Conservation (phyloP, 2,797 vertebrate genomes). For the Cygnus olor region DNA sequence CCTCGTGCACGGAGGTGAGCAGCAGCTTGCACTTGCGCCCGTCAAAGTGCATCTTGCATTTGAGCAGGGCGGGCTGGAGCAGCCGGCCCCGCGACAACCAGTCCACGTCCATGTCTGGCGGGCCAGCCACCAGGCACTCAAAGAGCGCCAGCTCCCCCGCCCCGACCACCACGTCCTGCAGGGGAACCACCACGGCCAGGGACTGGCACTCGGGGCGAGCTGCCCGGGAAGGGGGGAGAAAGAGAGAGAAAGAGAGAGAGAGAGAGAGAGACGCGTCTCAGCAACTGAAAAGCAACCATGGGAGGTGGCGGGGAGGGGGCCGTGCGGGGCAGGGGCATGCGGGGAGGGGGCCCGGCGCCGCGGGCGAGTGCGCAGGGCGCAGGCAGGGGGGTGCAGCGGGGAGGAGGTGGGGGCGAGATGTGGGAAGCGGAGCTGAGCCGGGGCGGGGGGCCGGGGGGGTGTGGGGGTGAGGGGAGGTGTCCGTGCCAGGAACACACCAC, state of each 20-base stretch:
- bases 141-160: conserved; percentile 94
- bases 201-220: conserved; percentile 81
- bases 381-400: neutral
- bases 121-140: conserved; percentile 91
- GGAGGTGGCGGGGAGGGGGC: conserved; percentile 54
- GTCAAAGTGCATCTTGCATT: conserved; percentile 99
- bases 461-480: conserved; percentile 34
- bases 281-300: conserved; percentile 77
- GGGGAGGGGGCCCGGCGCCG: neutral
- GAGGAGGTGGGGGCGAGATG: neutral
- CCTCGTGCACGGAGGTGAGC: conserved; percentile 96
- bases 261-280: conserved; percentile 74
- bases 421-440: conserved; percentile 21
- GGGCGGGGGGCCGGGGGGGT: neutral
- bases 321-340: conserved; percentile 20
- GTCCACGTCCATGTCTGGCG: conserved; percentile 94
- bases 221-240: conserved; percentile 66
- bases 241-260: neutral
- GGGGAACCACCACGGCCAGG: conserved; percentile 87
- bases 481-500: conserved; percentile 76
- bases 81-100: conserved; percentile 95
- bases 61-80: conserved; percentile 95
- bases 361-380: neutral
- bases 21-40: conserved; percentile 92
- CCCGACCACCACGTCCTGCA: conserved; percentile 91